Evolutionary conservation across 2,888 invertebrate genomes (phyloP).

Genomic region (Rhamnusium bicolor): DNA sequence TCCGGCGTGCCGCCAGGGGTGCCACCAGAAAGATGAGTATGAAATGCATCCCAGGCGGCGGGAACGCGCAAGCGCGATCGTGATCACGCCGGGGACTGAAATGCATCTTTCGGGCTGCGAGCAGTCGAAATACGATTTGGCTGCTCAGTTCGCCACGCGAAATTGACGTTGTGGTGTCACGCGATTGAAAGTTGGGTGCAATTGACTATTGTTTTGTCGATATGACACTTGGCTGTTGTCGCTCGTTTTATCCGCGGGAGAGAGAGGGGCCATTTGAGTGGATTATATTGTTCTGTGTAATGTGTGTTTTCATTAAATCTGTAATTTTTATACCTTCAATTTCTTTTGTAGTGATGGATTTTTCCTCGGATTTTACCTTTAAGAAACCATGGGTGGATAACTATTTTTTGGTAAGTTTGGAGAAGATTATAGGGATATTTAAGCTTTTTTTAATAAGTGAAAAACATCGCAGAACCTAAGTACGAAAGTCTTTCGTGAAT

Average conservation of each 20-base stretch:
- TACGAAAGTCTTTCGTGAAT: too few relatives aligned
- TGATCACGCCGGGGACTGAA: constrained; percentile 21
- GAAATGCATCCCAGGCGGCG: constrained; percentile 42
- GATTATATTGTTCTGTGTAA: not conserved
- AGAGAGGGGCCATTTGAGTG: not conserved
- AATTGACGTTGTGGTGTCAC: constrained; percentile 1
- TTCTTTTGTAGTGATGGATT: not conserved
- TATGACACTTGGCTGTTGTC: constrained; percentile 11
- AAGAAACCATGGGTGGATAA: not conserved
- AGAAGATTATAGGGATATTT: not conserved
- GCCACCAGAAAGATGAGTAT: constrained; percentile 45
- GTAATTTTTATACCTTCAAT: not conserved
- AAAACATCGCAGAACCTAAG: not conserved
- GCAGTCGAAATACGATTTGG: constrained; percentile 12
- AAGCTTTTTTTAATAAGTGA: not conserved
- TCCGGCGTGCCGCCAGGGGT: constrained; percentile 38
- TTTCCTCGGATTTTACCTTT: not conserved
- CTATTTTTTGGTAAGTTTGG: not conserved
- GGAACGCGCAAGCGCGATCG: constrained; percentile 32
- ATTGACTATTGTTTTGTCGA: constrained; percentile 37
- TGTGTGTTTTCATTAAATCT: not conserved
- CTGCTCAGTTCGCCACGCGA: constrained; percentile 1
- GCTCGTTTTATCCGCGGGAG: not conserved
- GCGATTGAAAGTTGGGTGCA: constrained; percentile 14
- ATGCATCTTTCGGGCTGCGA: constrained; percentile 35